phyloP scores from a whole-genome alignment of 2,113 vertebrate genomes.

The Nesogale talazaci region DNA sequence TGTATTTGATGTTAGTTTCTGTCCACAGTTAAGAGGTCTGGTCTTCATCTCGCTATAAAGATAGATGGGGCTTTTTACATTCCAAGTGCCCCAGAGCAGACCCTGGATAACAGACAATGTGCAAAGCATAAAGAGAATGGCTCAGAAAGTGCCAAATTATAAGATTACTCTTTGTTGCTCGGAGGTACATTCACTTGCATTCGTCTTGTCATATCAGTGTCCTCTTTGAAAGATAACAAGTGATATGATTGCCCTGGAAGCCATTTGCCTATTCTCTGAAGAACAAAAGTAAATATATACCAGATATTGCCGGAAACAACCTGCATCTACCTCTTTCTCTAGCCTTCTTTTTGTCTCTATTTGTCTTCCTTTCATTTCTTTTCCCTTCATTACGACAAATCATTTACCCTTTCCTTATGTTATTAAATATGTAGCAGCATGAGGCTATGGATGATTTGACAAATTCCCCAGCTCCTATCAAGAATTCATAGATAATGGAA shows the following conservation, averaged over 20 bases:
- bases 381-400: background rate
- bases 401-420: background rate
- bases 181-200: background rate
- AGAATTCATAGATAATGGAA: background rate
- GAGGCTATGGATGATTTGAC: slow-evolving; percentile 5
- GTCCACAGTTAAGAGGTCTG: background rate
- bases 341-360: background rate
- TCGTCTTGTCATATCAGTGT: slow-evolving; percentile 43
- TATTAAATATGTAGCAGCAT: background rate
- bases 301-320: background rate
- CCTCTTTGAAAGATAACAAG: slow-evolving; percentile 57
- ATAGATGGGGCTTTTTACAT: slow-evolving; percentile 22
- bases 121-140: background rate
- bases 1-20: slow-evolving; percentile 10
- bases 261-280: background rate
- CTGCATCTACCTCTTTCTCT: background rate
- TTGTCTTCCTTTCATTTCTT: background rate
- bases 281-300: background rate
- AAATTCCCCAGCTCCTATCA: background rate
- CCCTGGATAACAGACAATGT: background rate
- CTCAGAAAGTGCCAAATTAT: background rate
- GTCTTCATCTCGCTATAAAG: background rate
- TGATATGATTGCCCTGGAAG: background rate
- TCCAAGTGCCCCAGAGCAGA: background rate
- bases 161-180: background rate